These are phyloP conservation scores for Thalassaphorura encarpata DNA, from an alignment of 1,140 invertebrate genomes.

Conservation along the genomic window DNA sequence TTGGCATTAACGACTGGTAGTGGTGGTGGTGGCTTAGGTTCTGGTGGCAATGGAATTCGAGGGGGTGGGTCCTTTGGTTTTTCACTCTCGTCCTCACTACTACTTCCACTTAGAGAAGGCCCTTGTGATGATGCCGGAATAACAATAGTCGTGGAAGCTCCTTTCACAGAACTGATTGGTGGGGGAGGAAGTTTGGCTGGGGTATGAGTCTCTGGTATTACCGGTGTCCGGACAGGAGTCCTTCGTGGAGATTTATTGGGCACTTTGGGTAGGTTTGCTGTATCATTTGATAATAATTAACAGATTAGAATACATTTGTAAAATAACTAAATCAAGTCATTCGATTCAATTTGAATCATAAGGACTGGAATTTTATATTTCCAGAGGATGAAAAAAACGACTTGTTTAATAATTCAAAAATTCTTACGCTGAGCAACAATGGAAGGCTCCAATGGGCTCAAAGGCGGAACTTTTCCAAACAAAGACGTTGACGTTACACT, in stretches of 20 bases:
- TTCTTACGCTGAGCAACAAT: neutral
- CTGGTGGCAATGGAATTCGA: neutral
- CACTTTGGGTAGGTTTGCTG: constrained; percentile 12
- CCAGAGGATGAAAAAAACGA: neutral
- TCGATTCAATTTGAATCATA: neutral
- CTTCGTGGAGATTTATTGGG: constrained; percentile 13
- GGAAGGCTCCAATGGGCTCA: constrained; percentile 7
- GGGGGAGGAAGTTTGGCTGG: neutral
- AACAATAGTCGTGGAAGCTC: constrained; percentile 1
- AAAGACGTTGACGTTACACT: constrained; percentile 22
- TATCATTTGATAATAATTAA: too few relatives aligned
- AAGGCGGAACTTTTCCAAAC: constrained; percentile 32
- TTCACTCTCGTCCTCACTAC: constrained; percentile 26
- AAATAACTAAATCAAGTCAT: neutral
- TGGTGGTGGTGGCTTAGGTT: neutral
- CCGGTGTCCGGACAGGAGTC: neutral
- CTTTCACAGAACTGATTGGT: constrained; percentile 13
- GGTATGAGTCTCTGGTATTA: neutral
- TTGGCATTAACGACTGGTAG: constrained; percentile 1
- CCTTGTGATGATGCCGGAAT: constrained; percentile 6
- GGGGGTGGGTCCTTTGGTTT: constrained; percentile 11
- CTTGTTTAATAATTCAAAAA: too few relatives aligned
- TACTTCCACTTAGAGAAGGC: constrained; percentile 25
- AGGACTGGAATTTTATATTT: too few relatives aligned
- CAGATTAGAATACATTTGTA: neutral